Evolutionary conservation across 2,797 vertebrate species (phyloP), one percentile per base, ranked within the genome.

Genomic region (Bucorvus abyssinicus): DNA sequence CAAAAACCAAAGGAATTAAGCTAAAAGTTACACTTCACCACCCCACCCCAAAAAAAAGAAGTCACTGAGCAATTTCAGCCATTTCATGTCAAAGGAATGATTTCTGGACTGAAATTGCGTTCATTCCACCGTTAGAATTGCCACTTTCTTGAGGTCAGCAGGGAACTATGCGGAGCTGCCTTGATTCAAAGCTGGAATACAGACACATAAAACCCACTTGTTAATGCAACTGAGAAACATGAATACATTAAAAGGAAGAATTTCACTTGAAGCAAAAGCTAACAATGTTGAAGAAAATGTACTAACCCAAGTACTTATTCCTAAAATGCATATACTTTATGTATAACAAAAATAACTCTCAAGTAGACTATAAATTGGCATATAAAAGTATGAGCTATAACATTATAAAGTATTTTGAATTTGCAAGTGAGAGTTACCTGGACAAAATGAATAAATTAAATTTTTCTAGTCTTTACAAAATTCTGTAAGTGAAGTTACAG

Each of bases 201-300:
- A 80, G 44, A 74, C 36, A 56, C 27, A 61, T 13, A 59, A 53
- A 79, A 52, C 85, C n/a, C 45, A 40, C 60, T 76, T 60, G 93
- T 81, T 73, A 95, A 95, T 94, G 80, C 60, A 94, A 94, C 94
- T 60, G 36, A 61, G 38, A 96, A 65, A 84, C 6, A 47, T 10
- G 18, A 79, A 91, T 82, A 68, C 34, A 55, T 92, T 89, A 79
- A 71, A 89, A 76, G 45, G 75, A 76, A 80, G 38, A 60, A n/a
- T 52, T 92, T 63, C 69, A 75, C 34, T 42, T 83, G 36, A 80
- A 74, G 32, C 0, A 0, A 81, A 69, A 75, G 27, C 36, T 81
- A 15, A 92, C 96, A 95, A 71, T 69, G 44, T 73, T 73, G 91
- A 60, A 92, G 44, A 87, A 92, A 82, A 80, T 79, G 77, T 76